Base-by-base conservation (phyloP, 2,113 vertebrate genomes). In the Carassius gibelio region DNA sequence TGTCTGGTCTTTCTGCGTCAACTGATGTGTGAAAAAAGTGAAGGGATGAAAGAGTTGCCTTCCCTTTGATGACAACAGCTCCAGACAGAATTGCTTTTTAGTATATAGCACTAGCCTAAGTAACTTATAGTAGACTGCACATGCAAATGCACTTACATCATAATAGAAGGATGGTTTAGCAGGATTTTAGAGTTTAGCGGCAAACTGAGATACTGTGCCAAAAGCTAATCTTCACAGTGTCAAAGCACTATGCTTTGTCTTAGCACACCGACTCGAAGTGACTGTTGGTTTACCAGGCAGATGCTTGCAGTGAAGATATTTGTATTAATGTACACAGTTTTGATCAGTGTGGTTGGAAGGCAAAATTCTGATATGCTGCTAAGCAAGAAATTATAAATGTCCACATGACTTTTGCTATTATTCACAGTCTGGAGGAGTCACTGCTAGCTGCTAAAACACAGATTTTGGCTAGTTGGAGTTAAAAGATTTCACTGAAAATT, bases 31-130 rank as follows among this genome's bases (percentile, higher is more conserved):
- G 36, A 74, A 23, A 74, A 74, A 23, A 74, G 11, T 5, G 38
- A 74, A 48, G 11, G 11, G 38, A 74, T 71, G 7, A 38, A 38
- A 71, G 68, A 10, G 68, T 38, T 71, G 34, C 17, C 19, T 71
- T 38, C 17, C 19, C 68, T 71, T 71, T 71, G 34, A 38, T 71
- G 34, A 71, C 68, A 71, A 71, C 68, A 71, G 21, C 34, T 69
- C 3, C 15, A 69, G 34, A 69, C 8, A 69, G 19, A 38, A 19
- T 38, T 2, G 66, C 30, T 69, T 38, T 21, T 71, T 71, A 71
- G 34, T 17, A 71, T 38, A 71, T 8, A 38, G 3, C 34, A 38
- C 34, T 71, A 38, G 34, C 34, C 3, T 10, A 71, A 71, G 68
- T n/a, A 61, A 61, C 57, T 71, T 71, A 19, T 17, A 71, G 8